Conservation (phyloP, 2,888 invertebrate genomes). For the Drosophila setosimentum region DNA sequence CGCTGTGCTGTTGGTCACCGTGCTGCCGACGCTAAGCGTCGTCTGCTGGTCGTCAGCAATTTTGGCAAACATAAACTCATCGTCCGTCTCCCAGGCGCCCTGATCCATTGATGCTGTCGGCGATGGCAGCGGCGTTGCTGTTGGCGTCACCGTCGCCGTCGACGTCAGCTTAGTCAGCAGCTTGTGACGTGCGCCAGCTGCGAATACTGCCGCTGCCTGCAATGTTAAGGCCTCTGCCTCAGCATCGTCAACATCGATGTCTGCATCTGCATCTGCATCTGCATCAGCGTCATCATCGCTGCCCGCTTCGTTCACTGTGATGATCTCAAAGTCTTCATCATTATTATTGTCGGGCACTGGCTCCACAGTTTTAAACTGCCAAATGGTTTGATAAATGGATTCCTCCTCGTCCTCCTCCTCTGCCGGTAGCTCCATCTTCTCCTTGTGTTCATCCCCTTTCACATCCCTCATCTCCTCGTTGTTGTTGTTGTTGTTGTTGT, state of each 20-base stretch:
- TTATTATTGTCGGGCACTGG: slow-evolving; percentile 38
- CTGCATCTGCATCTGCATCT: slow-evolving; percentile 27
- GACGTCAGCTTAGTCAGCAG: slow-evolving; percentile 48
- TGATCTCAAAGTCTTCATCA: slow-evolving; percentile 61
- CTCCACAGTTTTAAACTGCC: slow-evolving; percentile 84
- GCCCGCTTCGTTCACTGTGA: slow-evolving; percentile 25
- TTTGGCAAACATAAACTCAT: slow-evolving; percentile 84
- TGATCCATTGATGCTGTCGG: slow-evolving; percentile 79
- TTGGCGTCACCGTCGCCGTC: slow-evolving; percentile 35
- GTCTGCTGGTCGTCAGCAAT: slow-evolving; percentile 32
- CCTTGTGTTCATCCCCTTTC: slow-evolving; percentile 6
- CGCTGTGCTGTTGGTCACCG: slow-evolving; percentile 82
- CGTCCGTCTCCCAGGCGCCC: slow-evolving; percentile 85
- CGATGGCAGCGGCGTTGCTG: slow-evolving; percentile 57
- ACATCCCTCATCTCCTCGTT: slow-evolving; percentile 8
- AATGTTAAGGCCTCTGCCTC: slow-evolving; percentile 52
- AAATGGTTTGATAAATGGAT: slow-evolving; percentile 85
- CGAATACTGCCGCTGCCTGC: slow-evolving; percentile 66
- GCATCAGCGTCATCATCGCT: slow-evolving; percentile 48
- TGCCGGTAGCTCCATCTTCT: slow-evolving; percentile 1
- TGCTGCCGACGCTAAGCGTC: slow-evolving; percentile 79
- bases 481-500: slow-evolving; percentile 31
- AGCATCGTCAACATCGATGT: slow-evolving; percentile 16
- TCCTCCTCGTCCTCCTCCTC: slow-evolving; percentile 69
- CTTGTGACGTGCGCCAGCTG: slow-evolving; percentile 65